Percentiles rank a stretch among this genome's conserved stretches.
These are phyloP conservation scores for Meda fulgida DNA, from an alignment of 2,797 vertebrate species.

Conservation along the genomic window DNA sequence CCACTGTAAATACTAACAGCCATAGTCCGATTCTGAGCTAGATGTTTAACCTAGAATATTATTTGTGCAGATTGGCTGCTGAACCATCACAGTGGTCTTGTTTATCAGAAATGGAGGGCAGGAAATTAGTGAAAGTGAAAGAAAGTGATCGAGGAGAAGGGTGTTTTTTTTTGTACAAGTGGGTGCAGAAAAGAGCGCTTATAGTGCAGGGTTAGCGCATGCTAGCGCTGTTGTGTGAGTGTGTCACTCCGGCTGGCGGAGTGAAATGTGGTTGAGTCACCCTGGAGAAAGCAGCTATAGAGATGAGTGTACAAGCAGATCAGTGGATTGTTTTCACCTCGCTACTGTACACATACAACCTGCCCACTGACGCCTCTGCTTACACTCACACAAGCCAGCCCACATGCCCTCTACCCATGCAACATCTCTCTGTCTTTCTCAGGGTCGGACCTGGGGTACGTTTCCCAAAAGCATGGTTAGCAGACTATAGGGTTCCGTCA, in stretches of 20 bases:
- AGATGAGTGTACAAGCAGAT: conserved; percentile 51
- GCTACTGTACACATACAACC: conserved; percentile 42
- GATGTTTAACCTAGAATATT: neutral
- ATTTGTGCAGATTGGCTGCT: neutral
- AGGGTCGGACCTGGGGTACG: neutral
- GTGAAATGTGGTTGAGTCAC: conserved; percentile 62
- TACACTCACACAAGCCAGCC: conserved; percentile 33
- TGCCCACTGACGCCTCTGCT: conserved; percentile 28
- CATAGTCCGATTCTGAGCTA: neutral
- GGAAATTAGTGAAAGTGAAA: neutral
- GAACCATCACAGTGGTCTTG: neutral
- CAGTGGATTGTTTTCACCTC: conserved; percentile 46
- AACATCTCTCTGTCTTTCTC: neutral
- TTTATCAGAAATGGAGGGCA: conserved; percentile 25
- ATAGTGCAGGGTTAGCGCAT: conserved; percentile 36
- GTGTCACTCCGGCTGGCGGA: conserved; percentile 54
- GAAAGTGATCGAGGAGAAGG: neutral
- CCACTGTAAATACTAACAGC: too few species aligned
- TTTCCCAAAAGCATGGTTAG: neutral
- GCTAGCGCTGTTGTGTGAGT: conserved; percentile 38
- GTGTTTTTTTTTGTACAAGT: conserved; percentile 31
- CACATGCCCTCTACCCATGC: neutral
- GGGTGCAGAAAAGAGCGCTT: conserved; percentile 52
- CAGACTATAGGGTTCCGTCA: neutral
- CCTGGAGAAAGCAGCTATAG: conserved; percentile 46